Evolutionary conservation across 2,113 vertebrate genomes (phyloP).

Genomic region (Brachypteracias leptosomus): DNA sequence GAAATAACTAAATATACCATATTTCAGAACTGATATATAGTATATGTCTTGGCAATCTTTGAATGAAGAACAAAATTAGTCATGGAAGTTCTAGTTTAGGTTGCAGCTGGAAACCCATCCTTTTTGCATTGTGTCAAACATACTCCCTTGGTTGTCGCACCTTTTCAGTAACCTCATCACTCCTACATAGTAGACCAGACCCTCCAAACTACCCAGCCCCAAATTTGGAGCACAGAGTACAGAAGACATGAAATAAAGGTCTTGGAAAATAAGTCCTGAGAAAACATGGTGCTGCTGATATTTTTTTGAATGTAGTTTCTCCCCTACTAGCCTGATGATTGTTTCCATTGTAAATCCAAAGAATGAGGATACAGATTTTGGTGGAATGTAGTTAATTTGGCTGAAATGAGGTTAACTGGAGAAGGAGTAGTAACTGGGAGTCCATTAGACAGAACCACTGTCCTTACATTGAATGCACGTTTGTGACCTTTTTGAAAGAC

Average conservation of each 20-base stretch:
- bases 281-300: neutral
- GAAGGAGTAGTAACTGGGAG: neutral
- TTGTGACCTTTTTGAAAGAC: conserved; percentile 54
- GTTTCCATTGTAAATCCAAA: neutral
- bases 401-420: neutral
- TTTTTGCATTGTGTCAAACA: neutral
- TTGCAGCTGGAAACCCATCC: neutral
- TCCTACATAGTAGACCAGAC: neutral
- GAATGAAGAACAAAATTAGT: neutral
- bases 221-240: neutral
- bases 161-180: neutral
- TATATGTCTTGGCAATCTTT: neutral
- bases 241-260: neutral
- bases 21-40: neutral
- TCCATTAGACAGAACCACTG: neutral
- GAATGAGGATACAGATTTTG: neutral
- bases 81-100: neutral
- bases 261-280: neutral
- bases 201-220: neutral
- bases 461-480: neutral
- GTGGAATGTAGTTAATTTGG: neutral
- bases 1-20: neutral
- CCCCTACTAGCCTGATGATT: neutral
- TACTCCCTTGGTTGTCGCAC: neutral
- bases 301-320: neutral